phyloP scores from a whole-genome alignment of 2,797 vertebrate genomes.

The Lutra lutra region DNA sequence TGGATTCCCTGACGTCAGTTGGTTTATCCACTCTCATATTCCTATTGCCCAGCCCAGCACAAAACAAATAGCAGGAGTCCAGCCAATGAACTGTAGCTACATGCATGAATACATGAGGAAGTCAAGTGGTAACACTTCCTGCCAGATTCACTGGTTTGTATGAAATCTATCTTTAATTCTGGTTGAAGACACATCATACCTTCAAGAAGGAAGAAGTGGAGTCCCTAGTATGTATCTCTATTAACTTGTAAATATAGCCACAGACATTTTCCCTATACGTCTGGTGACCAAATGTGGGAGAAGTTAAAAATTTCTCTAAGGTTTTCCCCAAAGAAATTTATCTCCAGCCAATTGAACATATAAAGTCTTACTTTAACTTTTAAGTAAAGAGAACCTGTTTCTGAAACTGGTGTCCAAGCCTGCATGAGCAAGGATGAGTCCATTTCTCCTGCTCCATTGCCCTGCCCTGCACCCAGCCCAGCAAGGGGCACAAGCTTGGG shows the following conservation, averaged over 20 bases:
- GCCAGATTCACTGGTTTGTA: background rate
- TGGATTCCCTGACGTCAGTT: background rate
- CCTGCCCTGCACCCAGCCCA: too few relatives aligned
- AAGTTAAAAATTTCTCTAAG: background rate
- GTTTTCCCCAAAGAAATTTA: background rate
- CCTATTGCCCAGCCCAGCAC: background rate
- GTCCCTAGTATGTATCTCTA: background rate
- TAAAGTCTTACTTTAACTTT: background rate
- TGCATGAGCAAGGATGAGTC: background rate
- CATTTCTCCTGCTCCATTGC: background rate
- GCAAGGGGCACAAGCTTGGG: too few relatives aligned
- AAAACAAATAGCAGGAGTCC: background rate
- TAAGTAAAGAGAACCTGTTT: background rate
- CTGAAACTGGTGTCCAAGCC: background rate
- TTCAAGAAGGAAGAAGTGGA: background rate
- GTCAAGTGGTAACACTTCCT: background rate
- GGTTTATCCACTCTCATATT: background rate
- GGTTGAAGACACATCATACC: background rate
- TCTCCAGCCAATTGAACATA: background rate
- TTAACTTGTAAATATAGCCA: background rate
- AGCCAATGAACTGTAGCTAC: background rate
- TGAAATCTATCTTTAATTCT: background rate
- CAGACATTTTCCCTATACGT: background rate
- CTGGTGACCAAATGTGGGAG: background rate
- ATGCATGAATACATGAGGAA: background rate